Evolutionary conservation across 2,113 vertebrate genomes (phyloP), one percentile per base, ranked within the genome.

Genomic region (Calidris pugnax): DNA sequence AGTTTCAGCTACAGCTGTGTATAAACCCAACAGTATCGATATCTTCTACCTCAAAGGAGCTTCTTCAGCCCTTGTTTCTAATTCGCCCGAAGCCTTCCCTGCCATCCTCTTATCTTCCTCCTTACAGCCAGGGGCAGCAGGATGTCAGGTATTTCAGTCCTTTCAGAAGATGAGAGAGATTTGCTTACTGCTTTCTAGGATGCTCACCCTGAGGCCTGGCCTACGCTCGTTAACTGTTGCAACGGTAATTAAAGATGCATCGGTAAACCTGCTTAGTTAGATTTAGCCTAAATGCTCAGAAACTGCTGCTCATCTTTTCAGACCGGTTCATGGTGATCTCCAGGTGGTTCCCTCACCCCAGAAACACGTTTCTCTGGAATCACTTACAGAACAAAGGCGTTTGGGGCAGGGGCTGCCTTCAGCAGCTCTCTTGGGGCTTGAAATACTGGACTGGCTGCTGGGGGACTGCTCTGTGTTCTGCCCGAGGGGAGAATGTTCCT

Each of bases 371-470:
- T 73, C 73, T 83, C 56, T 62, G 37, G 59, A 48, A 85, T 47
- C 72, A 97, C 96, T 97, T 96, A 97, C 96, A 0, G 81, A 91
- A 92, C 59, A 73, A 96, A 94, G 68, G 66, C 47, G 66, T 74
- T 92, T 26, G 94, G 92, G 75, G 91, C 66, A 68, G 94, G 51
- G 41, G 74, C 56, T 57, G 48, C 35, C 93, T 94, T 95, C 90
- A 91, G 95, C 43, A 90, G 74, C 64, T 97, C 96, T 84, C 78
- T 91, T 39, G 91, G 45, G 45, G 89, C 87, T 84, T 92, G 96
- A 91, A 95, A 95, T 41, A 86, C 64, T 0, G 90, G 96, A 62
- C 78, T 96, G 77, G 87, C 77, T 74, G 87, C 43, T 71, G 77
- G 47, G 10, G 96, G 51, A 39, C 86, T 93, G 56, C 57, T 96